phyloP scores from a whole-genome alignment of 2,888 invertebrate species.

The Eilema depressum region DNA sequence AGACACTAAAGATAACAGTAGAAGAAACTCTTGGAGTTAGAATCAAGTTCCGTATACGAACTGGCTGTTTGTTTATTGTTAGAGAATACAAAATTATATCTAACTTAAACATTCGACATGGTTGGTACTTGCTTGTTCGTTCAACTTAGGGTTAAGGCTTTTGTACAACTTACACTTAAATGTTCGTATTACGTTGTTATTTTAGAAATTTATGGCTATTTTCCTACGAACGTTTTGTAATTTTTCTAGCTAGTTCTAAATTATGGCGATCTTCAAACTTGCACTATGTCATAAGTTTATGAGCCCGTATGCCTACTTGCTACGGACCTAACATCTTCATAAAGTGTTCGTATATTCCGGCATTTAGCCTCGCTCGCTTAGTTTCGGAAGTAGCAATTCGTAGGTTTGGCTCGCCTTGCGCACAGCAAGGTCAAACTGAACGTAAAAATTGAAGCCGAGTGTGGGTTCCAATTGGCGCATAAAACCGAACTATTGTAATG shows the following conservation, averaged over 20 bases:
- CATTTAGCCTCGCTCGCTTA: slow-evolving; percentile 62
- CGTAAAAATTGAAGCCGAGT: slow-evolving; percentile 46
- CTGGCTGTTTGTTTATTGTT: too few species aligned
- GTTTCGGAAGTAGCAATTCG: slow-evolving; percentile 76
- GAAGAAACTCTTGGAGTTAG: too few species aligned
- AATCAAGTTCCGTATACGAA: too few species aligned
- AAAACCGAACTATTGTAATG: slow-evolving; percentile 34
- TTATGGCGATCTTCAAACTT: background rate
- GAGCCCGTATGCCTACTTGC: background rate
- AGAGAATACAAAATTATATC: too few species aligned
- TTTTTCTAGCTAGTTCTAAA: background rate
- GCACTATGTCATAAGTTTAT: background rate
- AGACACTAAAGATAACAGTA: too few species aligned
- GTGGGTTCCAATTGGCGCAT: slow-evolving; percentile 39
- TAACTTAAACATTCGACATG: too few species aligned
- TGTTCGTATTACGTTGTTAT: too few species aligned
- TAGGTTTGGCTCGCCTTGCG: slow-evolving; percentile 64
- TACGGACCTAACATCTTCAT: background rate
- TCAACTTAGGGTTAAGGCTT: too few species aligned
- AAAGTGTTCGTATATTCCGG: slow-evolving; percentile 25
- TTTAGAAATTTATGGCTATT: background rate
- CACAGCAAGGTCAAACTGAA: slow-evolving; percentile 64
- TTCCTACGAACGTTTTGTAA: background rate
- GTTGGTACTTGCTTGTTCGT: too few species aligned
- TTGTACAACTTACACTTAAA: too few species aligned